Conservation (phyloP, 2,888 invertebrate species). For the Plutella xylostella region DNA sequence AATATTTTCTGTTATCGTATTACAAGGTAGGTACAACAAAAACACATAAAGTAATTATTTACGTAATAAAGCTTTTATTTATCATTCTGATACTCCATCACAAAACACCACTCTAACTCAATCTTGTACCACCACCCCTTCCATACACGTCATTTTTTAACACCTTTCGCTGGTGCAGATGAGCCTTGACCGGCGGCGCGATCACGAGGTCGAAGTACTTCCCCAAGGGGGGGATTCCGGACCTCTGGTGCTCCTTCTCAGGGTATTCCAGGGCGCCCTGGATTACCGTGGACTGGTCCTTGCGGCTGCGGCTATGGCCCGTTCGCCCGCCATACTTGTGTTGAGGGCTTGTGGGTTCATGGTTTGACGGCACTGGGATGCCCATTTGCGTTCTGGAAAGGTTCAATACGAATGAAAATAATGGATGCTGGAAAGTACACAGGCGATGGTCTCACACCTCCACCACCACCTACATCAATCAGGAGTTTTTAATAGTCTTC, state of each 20-base stretch:
- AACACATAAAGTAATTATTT: no score
- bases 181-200: constrained; percentile 53
- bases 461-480: no score
- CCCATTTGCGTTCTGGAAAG: constrained; percentile 59
- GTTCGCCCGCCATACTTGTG: not conserved
- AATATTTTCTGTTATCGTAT: no score
- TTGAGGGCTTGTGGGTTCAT: constrained; percentile 15
- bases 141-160: no score
- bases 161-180: constrained; percentile 55
- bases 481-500: no score
- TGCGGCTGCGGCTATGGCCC: not conserved
- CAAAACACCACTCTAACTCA: no score
- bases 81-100: no score
- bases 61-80: no score
- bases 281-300: not conserved
- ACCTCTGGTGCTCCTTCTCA: not conserved
- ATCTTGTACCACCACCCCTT: no score
- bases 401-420: not conserved
- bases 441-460: no score
- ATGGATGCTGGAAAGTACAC: no score
- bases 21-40: no score
- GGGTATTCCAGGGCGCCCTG: not conserved
- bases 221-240: constrained; percentile 32
- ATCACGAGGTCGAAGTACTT: constrained; percentile 64
- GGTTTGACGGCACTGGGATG: constrained; percentile 43